phyloP scores from a whole-genome alignment of 2,888 invertebrate species.

The Nemapogon koenigi region DNA sequence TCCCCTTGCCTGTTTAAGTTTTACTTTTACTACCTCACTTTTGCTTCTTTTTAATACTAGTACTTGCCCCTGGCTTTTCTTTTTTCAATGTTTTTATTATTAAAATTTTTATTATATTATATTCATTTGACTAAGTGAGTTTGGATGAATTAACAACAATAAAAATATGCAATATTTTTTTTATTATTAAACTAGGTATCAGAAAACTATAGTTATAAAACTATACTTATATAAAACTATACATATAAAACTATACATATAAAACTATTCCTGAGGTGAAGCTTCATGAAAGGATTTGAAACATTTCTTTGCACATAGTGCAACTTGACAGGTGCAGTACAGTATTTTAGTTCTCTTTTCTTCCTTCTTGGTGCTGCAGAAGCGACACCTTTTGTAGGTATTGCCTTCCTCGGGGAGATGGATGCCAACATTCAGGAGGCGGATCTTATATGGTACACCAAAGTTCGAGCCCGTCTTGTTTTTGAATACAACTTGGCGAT shows the following conservation, averaged over 20 bases:
- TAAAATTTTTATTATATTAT: not conserved
- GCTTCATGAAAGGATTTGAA: constrained; percentile 17
- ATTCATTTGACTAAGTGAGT: not conserved
- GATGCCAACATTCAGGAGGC: constrained; percentile 3
- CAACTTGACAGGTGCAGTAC: constrained; percentile 15
- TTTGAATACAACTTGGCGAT: constrained; percentile 13
- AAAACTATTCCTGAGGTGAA: constrained; percentile 16
- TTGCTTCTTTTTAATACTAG: not conserved
- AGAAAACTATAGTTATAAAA: constrained; percentile 3
- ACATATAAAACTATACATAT: too few relatives aligned
- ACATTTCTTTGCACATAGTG: constrained; percentile 13
- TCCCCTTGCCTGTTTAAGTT: constrained; percentile 3
- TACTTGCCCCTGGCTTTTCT: not conserved
- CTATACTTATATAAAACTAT: too few relatives aligned
- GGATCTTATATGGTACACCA: constrained; percentile 12
- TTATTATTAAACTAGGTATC: not conserved
- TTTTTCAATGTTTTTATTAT: not conserved
- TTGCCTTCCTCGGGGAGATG: constrained; percentile 3
- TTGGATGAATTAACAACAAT: not conserved
- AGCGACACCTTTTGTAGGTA: constrained; percentile 8
- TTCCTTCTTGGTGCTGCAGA: constrained; percentile 12
- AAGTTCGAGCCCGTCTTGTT: constrained; percentile 21
- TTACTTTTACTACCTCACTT: not conserved
- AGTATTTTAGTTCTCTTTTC: constrained; percentile 17
- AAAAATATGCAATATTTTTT: not conserved